These are phyloP conservation scores for Thamnophis sirtalis DNA, from an alignment of 2,113 vertebrate species.

Conservation along the genomic window DNA sequence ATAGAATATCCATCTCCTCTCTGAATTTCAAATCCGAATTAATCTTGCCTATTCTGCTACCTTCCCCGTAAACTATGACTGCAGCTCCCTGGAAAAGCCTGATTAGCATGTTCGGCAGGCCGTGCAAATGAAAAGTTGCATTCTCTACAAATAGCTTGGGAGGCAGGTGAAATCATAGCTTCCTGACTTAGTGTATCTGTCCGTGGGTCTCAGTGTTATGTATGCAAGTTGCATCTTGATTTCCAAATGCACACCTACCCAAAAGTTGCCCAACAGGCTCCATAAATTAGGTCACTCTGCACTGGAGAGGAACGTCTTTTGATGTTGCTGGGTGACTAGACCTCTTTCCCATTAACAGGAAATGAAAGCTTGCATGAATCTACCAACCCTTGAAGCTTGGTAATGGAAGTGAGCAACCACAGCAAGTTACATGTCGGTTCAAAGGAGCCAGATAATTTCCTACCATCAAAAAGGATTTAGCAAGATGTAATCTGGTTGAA, in stretches of 20 bases:
- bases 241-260: slow-evolving; percentile 28
- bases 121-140: neutral
- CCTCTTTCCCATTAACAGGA: slow-evolving; percentile 1
- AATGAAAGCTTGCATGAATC: neutral
- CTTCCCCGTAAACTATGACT: neutral
- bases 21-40: neutral
- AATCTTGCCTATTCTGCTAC: neutral
- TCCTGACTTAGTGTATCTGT: neutral
- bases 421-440: neutral
- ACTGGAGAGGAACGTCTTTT: neutral
- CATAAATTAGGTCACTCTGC: slow-evolving; percentile 45
- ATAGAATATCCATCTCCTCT: neutral
- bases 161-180: neutral
- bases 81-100: neutral
- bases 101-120: neutral
- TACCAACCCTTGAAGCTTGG: neutral
- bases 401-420: neutral
- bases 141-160: neutral
- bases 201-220: slow-evolving; percentile 8
- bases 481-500: neutral
- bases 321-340: neutral
- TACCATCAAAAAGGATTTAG: neutral
- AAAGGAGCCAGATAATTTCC: neutral
- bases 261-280: slow-evolving; percentile 27
- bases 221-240: slow-evolving; percentile 49